Base-by-base conservation (phyloP, 1,140 invertebrate genomes). In the Pseudomyrmex pallidus region DNA sequence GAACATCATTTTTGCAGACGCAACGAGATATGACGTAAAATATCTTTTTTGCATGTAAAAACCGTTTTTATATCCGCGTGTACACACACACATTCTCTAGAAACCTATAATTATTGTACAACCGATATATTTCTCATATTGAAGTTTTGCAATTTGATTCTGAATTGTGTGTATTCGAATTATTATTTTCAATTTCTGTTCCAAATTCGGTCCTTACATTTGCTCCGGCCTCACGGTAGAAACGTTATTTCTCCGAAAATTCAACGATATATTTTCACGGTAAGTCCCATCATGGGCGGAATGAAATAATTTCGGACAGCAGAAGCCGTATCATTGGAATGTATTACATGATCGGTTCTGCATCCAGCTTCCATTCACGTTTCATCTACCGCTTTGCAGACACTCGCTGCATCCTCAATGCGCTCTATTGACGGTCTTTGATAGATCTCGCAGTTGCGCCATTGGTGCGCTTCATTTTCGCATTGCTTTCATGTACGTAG, bases 311-410 rank as follows among this genome's bases (percentile, higher is more conserved):
- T 80, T 80, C 12, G 44, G 66, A 20, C 46, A 48, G 10, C 44
- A 50, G 54, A n/a, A 25, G 12, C 66, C 44, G 20, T 61, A 59
- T 20, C 54, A 80, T 80, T 80, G 66, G 76, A 70, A 80, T 80
- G 76, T 80, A 80, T 80, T 80, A 72, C 76, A 70, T 59, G 76
- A 72, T 80, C 76, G 66, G 44, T 61, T 80, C 76, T 48, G 52
- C 66, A 25, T 54, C 22, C 25, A 25, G 52, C 50, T 48, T 62
- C 68, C 48, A 82, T 74, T 82, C 78, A 64, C 25, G 59, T 82
- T 82, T 82, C 78, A 74, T 82, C 59, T 15, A 48, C 48, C 61
- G 44, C 61, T 74, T 82, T 74, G 25, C 59, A 56, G 57, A 62
- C 70, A 73, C 70, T 62, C 57, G 78, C 5, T 82, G 68, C 78